phyloP scores from a whole-genome alignment of 2,888 invertebrate genomes.

The Tineola bisselliella region DNA sequence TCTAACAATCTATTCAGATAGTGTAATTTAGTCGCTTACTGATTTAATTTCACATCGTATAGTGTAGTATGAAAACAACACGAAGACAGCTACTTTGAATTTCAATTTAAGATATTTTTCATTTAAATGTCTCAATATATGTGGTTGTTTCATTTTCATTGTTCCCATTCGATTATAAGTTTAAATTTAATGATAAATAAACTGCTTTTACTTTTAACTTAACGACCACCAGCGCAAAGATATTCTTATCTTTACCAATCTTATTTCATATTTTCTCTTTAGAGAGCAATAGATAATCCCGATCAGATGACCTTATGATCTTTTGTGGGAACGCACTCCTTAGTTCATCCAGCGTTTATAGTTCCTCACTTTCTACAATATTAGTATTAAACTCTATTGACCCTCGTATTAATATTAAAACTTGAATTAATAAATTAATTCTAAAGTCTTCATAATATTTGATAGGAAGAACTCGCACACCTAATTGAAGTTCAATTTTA shows the following conservation, averaged over 20 bases:
- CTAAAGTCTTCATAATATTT: background rate
- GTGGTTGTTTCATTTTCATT: conserved; percentile 1
- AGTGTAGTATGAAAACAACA: conserved; percentile 4
- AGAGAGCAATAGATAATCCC: conserved; percentile 35
- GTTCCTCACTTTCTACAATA: conserved; percentile 11
- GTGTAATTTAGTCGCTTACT: conserved; percentile 20
- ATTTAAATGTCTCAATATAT: conserved; percentile 11
- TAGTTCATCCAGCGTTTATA: background rate
- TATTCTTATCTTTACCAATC: conserved; percentile 16
- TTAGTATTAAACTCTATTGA: background rate
- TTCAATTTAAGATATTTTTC: conserved; percentile 11
- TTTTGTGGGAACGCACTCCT: conserved; percentile 11
- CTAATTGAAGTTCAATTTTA: conserved; percentile 8
- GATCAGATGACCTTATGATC: conserved; percentile 40
- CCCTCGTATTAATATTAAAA: background rate
- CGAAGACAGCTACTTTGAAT: conserved; percentile 11
- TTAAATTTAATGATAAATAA: background rate
- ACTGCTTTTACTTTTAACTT: conserved; percentile 14
- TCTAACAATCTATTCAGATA: conserved; percentile 18
- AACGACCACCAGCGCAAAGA: conserved; percentile 12
- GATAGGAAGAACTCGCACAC: background rate
- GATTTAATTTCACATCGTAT: conserved; percentile 29
- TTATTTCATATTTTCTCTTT: conserved; percentile 41
- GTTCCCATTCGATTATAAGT: background rate
- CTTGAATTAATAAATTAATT: background rate